Percentiles rank a stretch among this genome's conserved stretches.
Evolutionary conservation across 2,888 invertebrate genomes (phyloP).

Genomic region (Acleris cristana): DNA sequence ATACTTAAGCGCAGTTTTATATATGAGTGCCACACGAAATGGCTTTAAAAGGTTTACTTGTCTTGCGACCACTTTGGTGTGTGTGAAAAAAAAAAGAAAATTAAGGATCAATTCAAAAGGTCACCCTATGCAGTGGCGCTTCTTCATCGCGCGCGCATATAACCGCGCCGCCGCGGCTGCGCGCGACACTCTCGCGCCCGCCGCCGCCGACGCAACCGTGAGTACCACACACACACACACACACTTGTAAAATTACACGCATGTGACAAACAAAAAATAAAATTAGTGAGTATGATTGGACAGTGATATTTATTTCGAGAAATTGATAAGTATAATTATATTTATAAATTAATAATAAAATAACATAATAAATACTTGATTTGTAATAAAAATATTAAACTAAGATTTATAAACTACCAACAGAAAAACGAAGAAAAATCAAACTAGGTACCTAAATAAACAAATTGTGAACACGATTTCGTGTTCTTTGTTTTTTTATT

Average conservation of each 20-base stretch:
- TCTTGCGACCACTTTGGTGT: no score
- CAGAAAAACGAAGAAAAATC: no score
- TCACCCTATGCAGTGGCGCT: conserved; percentile 63
- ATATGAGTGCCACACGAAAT: no score
- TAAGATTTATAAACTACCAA: no score
- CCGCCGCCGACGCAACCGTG: conserved; percentile 62
- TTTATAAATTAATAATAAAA: not conserved
- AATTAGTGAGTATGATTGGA: conserved; percentile 15
- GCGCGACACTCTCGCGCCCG: conserved; percentile 68
- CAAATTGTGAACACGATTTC: no score
- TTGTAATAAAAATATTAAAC: no score
- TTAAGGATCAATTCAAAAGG: conserved; percentile 39
- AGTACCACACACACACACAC: conserved; percentile 52
- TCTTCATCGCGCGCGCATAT: conserved; percentile 65
- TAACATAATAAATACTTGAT: no score
- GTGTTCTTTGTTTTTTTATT: no score
- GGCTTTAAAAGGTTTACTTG: no score
- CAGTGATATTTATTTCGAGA: not conserved
- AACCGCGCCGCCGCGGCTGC: conserved; percentile 59
- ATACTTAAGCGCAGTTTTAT: no score
- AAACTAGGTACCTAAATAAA: no score
- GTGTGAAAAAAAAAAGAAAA: not conserved
- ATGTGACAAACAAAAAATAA: conserved; percentile 11
- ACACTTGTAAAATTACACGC: conserved; percentile 2
- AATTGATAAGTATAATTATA: not conserved